Conservation (phyloP, 2,797 vertebrate genomes). For the Pteropus rufus region DNA sequence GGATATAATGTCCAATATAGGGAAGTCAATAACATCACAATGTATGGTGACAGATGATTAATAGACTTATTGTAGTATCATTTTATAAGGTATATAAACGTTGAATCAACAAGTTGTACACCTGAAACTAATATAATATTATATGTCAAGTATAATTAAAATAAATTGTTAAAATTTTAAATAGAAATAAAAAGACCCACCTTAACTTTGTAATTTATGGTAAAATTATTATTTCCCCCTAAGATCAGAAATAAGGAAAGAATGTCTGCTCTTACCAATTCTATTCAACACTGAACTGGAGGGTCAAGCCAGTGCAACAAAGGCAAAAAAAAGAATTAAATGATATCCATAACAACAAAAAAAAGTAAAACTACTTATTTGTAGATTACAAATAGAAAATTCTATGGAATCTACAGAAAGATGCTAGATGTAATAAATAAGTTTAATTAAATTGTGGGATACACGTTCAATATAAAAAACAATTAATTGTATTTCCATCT, state of each 20-base stretch:
- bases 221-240: not conserved
- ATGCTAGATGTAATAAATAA: not conserved
- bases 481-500: not conserved
- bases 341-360: not conserved
- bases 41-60: too few species aligned
- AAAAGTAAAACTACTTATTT: not conserved
- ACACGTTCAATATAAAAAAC: not conserved
- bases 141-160: not conserved
- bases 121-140: too few species aligned
- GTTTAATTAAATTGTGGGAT: not conserved
- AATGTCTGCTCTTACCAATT: not conserved
- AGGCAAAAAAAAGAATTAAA: not conserved
- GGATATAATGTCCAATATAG: too few species aligned
- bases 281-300: not conserved
- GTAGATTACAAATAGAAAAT: not conserved
- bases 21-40: too few species aligned
- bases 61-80: too few species aligned
- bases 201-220: not conserved
- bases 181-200: not conserved
- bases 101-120: too few species aligned
- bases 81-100: too few species aligned
- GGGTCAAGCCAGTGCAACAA: not conserved
- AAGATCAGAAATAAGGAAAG: too few species aligned
- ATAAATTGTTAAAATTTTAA: not conserved
- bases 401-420: not conserved